Conservation (phyloP, 2,888 invertebrate genomes). For the Cephonodes hylas region DNA sequence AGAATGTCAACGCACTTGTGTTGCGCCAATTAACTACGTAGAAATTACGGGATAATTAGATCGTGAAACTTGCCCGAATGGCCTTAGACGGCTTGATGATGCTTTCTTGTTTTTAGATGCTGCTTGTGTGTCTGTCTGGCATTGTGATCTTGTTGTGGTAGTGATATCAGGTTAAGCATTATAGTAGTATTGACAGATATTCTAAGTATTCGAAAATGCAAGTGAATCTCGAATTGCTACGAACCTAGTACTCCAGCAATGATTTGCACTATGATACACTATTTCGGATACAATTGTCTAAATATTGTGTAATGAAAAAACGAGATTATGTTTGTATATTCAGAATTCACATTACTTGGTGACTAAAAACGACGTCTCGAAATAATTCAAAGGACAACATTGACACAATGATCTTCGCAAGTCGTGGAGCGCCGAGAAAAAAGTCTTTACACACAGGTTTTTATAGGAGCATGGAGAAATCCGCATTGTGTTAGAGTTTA, state of each 20-base stretch:
- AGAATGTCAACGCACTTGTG: conserved; percentile 58
- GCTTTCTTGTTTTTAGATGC: not conserved
- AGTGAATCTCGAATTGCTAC: too few relatives aligned
- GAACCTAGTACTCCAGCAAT: too few relatives aligned
- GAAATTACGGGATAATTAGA: conserved; percentile 28
- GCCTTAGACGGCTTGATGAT: not conserved
- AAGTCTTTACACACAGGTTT: conserved; percentile 46
- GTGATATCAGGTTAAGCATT: too few relatives aligned
- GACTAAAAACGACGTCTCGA: not conserved
- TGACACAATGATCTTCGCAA: conserved; percentile 61
- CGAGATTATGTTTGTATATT: not conserved
- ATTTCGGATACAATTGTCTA: not conserved
- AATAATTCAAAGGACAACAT: conserved; percentile 26
- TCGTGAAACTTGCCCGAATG: conserved; percentile 23
- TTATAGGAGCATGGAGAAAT: conserved; percentile 60
- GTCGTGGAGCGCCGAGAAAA: conserved; percentile 56
- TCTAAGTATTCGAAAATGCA: too few relatives aligned
- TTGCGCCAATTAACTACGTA: conserved; percentile 43
- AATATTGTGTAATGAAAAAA: too few relatives aligned
- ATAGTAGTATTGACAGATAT: too few relatives aligned
- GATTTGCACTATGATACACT: too few relatives aligned
- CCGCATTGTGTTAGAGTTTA: conserved; percentile 58
- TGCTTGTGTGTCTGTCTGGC: too few relatives aligned
- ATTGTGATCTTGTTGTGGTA: too few relatives aligned
- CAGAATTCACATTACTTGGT: not conserved